Percentiles rank a stretch among this genome's conserved stretches.
Evolutionary conservation across 2,797 vertebrate species (phyloP).

Genomic region (Phataginus tetradactyla): DNA sequence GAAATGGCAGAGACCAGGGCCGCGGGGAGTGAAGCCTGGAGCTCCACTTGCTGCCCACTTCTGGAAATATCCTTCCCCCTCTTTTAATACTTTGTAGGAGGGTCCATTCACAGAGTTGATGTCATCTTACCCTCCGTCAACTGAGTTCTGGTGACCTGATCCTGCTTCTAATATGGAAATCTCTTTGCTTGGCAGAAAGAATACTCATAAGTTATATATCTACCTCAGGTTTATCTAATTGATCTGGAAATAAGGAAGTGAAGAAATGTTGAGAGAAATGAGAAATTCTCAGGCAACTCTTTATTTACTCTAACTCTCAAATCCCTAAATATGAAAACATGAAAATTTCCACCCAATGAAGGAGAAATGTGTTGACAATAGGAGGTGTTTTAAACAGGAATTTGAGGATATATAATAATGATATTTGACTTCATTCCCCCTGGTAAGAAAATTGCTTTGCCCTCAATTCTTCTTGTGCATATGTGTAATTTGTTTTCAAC

Average conservation of each 20-base stretch:
- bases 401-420: background rate
- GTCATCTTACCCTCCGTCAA: background rate
- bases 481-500: background rate
- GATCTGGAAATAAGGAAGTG: slow-evolving; percentile 71
- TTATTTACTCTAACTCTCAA: slow-evolving; percentile 20
- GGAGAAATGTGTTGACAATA: background rate
- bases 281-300: slow-evolving; percentile 62
- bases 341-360: background rate
- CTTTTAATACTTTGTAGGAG: background rate
- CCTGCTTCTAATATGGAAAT: background rate
- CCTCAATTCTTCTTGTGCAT: background rate
- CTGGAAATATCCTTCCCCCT: background rate
- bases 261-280: slow-evolving; percentile 66
- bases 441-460: background rate
- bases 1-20: accelerated
- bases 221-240: background rate
- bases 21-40: background rate
- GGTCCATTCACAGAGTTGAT: slow-evolving; percentile 12
- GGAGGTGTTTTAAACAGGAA: background rate
- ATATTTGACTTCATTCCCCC: background rate
- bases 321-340: background rate
- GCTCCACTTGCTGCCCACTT: background rate
- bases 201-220: background rate
- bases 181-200: slow-evolving; percentile 34
- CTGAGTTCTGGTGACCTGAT: slow-evolving; percentile 1